A percentile compares a stretch with the other conserved stretches of the same genome.
phyloP scores from a whole-genome alignment of 1,140 invertebrate species.

The Rhopalosiphum maidis region DNA sequence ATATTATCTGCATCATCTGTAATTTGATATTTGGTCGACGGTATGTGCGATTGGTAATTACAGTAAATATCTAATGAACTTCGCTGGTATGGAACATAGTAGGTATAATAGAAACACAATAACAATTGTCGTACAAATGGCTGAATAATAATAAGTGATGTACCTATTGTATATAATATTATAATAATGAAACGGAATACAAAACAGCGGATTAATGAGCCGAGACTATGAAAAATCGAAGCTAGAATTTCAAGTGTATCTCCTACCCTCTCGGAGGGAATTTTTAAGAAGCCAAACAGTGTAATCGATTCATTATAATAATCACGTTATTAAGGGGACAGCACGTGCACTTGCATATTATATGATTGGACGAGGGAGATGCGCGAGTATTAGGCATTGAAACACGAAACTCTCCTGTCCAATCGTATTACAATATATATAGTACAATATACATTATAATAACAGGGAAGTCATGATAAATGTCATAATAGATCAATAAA shows the following conservation, averaged over 20 bases:
- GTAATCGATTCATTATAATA: neutral
- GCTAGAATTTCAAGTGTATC: neutral
- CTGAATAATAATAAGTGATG: neutral
- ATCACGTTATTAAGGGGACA: neutral
- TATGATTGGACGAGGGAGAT: neutral
- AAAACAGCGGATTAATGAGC: neutral
- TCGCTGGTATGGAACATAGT: neutral
- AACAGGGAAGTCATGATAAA: neutral
- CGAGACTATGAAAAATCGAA: neutral
- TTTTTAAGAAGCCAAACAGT: neutral
- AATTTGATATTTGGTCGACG: neutral
- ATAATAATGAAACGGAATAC: neutral
- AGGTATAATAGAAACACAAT: neutral
- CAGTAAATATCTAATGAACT: neutral
- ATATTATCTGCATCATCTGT: neutral
- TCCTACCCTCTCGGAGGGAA: fast-evolving
- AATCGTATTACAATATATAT: neutral
- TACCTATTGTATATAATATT: neutral
- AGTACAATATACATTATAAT: neutral
- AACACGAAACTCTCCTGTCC: neutral
- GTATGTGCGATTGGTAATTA: neutral
- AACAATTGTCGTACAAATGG: neutral
- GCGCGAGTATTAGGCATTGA: neutral
- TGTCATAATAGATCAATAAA: neutral
- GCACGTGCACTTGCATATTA: neutral